These are phyloP conservation scores for Pteropus rufus DNA, from an alignment of 2,797 vertebrate genomes.

Conservation along the genomic window DNA sequence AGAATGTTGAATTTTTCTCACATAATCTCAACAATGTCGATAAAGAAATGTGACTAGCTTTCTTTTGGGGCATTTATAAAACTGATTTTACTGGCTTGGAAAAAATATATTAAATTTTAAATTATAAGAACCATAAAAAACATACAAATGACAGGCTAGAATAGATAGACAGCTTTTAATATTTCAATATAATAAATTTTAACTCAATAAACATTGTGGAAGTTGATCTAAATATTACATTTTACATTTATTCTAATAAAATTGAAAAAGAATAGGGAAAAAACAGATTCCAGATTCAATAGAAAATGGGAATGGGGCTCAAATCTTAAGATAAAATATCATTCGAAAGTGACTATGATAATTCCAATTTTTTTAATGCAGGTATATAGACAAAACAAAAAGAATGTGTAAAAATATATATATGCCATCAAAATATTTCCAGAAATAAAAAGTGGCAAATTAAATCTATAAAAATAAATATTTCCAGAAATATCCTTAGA, in stretches of 20 bases:
- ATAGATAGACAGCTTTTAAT: neutral
- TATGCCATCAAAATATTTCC: neutral
- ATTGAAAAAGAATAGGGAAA: neutral
- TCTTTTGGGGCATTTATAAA: neutral
- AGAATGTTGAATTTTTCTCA: neutral
- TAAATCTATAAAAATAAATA: neutral
- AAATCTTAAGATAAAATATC: neutral
- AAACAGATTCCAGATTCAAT: neutral
- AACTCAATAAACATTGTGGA: constrained; percentile 10
- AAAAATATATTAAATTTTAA: neutral
- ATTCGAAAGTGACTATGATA: neutral
- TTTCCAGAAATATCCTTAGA: constrained; percentile 3
- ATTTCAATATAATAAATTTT: constrained; percentile 5
- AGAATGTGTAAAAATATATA: neutral
- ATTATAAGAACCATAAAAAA: neutral
- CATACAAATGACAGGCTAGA: neutral
- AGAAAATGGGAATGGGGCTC: neutral
- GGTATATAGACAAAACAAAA: neutral
- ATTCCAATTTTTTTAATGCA: neutral
- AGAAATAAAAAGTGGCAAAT: neutral
- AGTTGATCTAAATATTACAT: neutral
- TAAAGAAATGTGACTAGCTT: neutral
- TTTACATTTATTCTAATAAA: constrained; percentile 5
- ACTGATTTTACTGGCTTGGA: neutral
- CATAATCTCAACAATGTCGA: neutral